phyloP scores from a whole-genome alignment of 2,888 invertebrate genomes.

The Scaptomyza flava region DNA sequence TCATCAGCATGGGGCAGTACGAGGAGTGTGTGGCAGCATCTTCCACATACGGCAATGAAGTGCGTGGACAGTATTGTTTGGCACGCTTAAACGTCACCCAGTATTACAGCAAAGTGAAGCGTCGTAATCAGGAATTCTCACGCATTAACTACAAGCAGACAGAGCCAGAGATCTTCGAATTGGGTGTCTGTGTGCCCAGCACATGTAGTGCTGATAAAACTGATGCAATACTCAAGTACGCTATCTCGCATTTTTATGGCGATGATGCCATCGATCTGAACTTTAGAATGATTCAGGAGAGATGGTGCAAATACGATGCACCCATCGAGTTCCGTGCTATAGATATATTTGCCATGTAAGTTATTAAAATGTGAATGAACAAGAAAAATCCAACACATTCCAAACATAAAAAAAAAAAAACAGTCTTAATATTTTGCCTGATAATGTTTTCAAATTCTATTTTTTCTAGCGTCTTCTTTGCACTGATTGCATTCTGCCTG shows the following conservation, averaged over 20 bases:
- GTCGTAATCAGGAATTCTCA: slow-evolving; percentile 46
- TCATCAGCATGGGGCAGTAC: slow-evolving; percentile 84
- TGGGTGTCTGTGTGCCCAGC: slow-evolving; percentile 83
- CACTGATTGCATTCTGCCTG: slow-evolving; percentile 74
- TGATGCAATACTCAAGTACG: slow-evolving; percentile 67
- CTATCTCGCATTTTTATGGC: slow-evolving; percentile 56
- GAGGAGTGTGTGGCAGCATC: slow-evolving; percentile 84
- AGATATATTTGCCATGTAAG: slow-evolving; percentile 83
- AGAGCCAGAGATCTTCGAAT: slow-evolving; percentile 74
- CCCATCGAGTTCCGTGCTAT: slow-evolving; percentile 72
- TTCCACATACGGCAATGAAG: slow-evolving; percentile 56
- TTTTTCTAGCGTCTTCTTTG: slow-evolving; percentile 74
- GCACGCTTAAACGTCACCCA: slow-evolving; percentile 75
- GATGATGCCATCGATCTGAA: slow-evolving; percentile 36
- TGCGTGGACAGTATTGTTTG: slow-evolving; percentile 84
- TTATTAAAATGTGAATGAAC: slow-evolving; percentile 15
- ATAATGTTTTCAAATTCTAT: neutral
- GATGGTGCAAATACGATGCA: slow-evolving; percentile 76
- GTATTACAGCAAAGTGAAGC: slow-evolving; percentile 64
- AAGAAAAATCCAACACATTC: too few relatives aligned
- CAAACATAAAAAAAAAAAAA: too few relatives aligned
- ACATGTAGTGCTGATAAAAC: slow-evolving; percentile 75
- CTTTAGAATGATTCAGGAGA: slow-evolving; percentile 55
- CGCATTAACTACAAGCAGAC: slow-evolving; percentile 77
- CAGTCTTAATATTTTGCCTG: too few relatives aligned